Evolutionary conservation across 2,797 vertebrate species (phyloP), one percentile per base, ranked within the genome.

Genomic region (Arvicola amphibius): DNA sequence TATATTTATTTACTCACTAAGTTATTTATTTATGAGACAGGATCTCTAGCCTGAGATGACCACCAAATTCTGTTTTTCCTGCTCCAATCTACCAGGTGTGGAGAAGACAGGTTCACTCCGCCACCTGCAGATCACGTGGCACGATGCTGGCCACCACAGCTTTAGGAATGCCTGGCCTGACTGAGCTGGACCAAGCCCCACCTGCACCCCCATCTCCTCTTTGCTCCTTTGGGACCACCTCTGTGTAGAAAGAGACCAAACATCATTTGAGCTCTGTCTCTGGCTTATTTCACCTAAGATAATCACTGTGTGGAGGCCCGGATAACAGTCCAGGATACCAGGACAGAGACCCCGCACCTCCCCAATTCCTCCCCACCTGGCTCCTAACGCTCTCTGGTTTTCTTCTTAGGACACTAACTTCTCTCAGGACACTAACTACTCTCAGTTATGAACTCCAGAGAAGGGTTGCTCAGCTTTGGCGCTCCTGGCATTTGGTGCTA

Each of bases 311-410:
- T 48, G 48, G 48, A 48, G 46, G 83, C 65, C 56, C 7, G 1
- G 17, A 32, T 16, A 25, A 51, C 19, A 67, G 32, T 85, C 19
- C 6, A 2, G 67, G 4, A 13, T 85, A 69, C 63, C 6, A 9
- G 0, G 25, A 2, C 61, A 53, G 34, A 37, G n/a, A 9, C 27
- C 17, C 2, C 5, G 43, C 65, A 27, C 5, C 23, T 69, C 51
- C 14, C 9, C 0, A 23, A 2, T 6, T 77, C 51, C 29, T 65
- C 13, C 1, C 23, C 40, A 25, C 67, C 23, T n/a, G 2, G 4
- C 11, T 25, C 1, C 40, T 53, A 65, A 40, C 14, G 9, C 6
- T 27, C n/a, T 92, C 43, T n/a, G 1, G 25, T 13, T 23, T 87
- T 3, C 46, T 46, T 94, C 53, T 88, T 53, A 53, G 12, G 37